Evolutionary conservation across 92 coral and sea anemone genomes (phyloP).

Genomic region (Actinostola sp.): DNA sequence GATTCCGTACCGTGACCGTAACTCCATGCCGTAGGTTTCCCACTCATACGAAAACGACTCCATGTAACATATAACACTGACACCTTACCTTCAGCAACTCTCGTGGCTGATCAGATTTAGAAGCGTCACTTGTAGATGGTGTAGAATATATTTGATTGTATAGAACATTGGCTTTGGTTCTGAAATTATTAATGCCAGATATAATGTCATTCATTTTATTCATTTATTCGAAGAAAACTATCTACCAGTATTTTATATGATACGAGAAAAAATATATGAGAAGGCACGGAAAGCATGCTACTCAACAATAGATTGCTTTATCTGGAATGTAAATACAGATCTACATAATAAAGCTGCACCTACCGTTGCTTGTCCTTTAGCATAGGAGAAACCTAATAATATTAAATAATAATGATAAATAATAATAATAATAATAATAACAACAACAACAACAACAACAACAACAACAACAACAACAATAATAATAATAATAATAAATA

Average conservation of each 20-base stretch:
- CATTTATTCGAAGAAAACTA: background rate
- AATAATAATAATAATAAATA: too few species aligned
- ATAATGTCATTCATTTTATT: background rate
- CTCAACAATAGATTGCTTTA: too few species aligned
- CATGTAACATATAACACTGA: slow-evolving; percentile 5
- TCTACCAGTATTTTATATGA: too few species aligned
- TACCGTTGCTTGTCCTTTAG: slow-evolving; percentile 89
- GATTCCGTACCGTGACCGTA: too few species aligned
- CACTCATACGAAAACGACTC: too few species aligned
- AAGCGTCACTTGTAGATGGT: slow-evolving; percentile 23
- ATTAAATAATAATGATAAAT: background rate
- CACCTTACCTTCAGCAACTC: slow-evolving; percentile 59
- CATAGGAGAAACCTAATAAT: slow-evolving; percentile 72
- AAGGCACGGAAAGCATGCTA: too few species aligned
- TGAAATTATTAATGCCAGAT: background rate
- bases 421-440: too few species aligned
- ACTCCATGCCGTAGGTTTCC: too few species aligned
- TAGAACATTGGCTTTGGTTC: slow-evolving; percentile 65
- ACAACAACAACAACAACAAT: too few species aligned
- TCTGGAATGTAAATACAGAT: too few species aligned
- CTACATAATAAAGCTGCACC: background rate
- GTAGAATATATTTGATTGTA: slow-evolving; percentile 57
- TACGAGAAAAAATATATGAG: too few species aligned
- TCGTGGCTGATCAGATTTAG: slow-evolving; percentile 36
- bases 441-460: too few species aligned